Base-by-base conservation (phyloP, 2,888 invertebrate species). In the Sphinx pinastri region DNA sequence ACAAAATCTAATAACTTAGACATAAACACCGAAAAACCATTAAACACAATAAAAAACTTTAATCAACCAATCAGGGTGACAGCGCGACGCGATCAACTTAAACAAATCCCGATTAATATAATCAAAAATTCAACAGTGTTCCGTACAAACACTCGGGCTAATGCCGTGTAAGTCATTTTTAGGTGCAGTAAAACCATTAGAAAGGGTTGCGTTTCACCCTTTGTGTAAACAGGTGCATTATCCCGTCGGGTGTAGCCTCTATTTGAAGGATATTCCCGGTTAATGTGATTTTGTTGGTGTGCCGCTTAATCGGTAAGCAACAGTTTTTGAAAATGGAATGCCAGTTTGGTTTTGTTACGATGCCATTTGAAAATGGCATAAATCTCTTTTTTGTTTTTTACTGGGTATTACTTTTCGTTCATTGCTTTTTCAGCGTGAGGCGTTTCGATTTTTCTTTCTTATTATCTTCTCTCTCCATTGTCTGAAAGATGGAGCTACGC, bases 111-210 rank as follows among this genome's bases (percentile, higher is more conserved):
- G 72, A 63, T 77, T 77, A 73, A 57, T 57, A 47, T 68, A 68
- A 63, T 63, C 63, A 49, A 63, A 63, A 63, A 19, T 55, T 57
- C 31, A 59, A 60, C 5, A 52, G 60, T 16, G 59, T 75, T 76
- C 75, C 69, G 69, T 74, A 72, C 79, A 82, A 82, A 83, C 80
- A 81, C 77, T 78, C 69, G 70, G 77, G 75, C 79, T 78, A 78
- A 79, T 75, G 75, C 73, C 69, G 75, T 73, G 73, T 76, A 81
- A 79, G 79, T 75, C 69, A 79, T 81, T 81, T 86, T 85, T 85
- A 81, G 74, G 76, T 81, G 79, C 80, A 79, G 77, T 85, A 83
- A 86, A 86, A 80, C 86, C 82, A 87, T 87, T 84, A 86, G 79
- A 77, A 86, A 84, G 84, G 87, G 84, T 83, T 82, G 75, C 67